Conservation (phyloP, 2,113 vertebrate species). For the Arizona elegans region DNA sequence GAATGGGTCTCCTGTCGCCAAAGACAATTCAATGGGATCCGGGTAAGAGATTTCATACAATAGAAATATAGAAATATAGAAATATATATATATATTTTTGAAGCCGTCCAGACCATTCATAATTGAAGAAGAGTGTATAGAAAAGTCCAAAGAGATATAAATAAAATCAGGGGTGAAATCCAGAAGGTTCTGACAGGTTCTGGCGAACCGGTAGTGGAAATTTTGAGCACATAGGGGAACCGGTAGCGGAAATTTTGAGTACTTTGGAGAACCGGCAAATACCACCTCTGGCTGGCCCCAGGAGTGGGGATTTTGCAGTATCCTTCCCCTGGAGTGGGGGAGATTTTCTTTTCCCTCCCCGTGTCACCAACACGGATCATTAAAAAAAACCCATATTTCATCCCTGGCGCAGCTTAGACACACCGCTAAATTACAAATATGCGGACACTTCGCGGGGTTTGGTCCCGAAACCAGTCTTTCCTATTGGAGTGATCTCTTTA, state of each 20-base stretch:
- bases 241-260: too few relatives aligned
- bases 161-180: not conserved
- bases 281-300: too few relatives aligned
- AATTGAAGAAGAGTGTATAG: slow-evolving; percentile 59
- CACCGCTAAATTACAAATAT: not conserved
- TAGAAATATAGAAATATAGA: not conserved
- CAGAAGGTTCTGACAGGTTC: too few relatives aligned
- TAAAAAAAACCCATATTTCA: not conserved
- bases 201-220: too few relatives aligned
- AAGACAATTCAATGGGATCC: slow-evolving; percentile 75
- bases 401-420: not conserved
- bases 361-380: not conserved
- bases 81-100: not conserved
- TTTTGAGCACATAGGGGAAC: too few relatives aligned
- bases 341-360: not conserved
- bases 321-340: too few relatives aligned
- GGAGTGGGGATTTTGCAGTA: too few relatives aligned
- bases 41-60: slow-evolving; percentile 65
- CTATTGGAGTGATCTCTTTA: not conserved
- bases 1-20: slow-evolving; percentile 81
- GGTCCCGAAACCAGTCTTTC: not conserved
- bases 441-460: not conserved
- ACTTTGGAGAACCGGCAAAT: too few relatives aligned
- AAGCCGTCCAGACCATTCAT: slow-evolving; percentile 60
- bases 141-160: slow-evolving; percentile 54